Conservation (phyloP, 2,888 invertebrate genomes). For the Ormia ochracea region DNA sequence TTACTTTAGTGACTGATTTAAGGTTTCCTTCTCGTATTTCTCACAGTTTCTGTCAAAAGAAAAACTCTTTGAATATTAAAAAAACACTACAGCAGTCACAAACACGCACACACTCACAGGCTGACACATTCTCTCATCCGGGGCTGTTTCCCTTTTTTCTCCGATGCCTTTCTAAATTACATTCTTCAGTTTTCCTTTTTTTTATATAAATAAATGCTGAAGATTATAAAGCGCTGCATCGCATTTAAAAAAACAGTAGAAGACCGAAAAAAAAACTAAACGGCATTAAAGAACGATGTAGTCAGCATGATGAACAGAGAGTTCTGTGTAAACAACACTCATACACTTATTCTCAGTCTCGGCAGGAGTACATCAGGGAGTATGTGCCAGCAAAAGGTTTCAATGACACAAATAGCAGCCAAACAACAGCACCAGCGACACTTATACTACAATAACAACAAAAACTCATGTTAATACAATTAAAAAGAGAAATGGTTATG, state of each 20-base stretch:
- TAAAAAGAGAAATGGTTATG: background rate
- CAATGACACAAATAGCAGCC: conserved; percentile 22
- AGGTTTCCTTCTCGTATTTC: background rate
- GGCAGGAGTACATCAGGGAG: conserved; percentile 1
- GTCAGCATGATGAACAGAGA: conserved; percentile 2
- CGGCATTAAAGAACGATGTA: conserved; percentile 27
- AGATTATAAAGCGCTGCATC: conserved; percentile 45
- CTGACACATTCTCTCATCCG: background rate
- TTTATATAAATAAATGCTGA: conserved; percentile 43
- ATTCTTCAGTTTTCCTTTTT: conserved; percentile 44
- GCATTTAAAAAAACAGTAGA: conserved; percentile 28
- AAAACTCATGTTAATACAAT: conserved; percentile 46
- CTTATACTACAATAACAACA: conserved; percentile 16
- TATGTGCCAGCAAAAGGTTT: background rate
- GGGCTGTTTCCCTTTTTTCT: background rate
- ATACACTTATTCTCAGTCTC: background rate
- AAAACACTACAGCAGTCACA: background rate
- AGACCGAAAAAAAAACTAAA: conserved; percentile 5
- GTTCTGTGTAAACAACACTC: background rate
- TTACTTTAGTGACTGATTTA: too few relatives aligned
- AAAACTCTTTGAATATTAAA: conserved; percentile 42
- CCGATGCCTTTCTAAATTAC: conserved; percentile 25
- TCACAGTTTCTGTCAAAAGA: background rate
- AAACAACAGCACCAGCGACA: conserved; percentile 12
- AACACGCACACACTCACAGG: background rate